A percentile compares a stretch with the other conserved stretches of the same genome.
These are phyloP conservation scores for Salvelinus fontinalis DNA, from an alignment of 2,113 vertebrate species.

Conservation along the genomic window DNA sequence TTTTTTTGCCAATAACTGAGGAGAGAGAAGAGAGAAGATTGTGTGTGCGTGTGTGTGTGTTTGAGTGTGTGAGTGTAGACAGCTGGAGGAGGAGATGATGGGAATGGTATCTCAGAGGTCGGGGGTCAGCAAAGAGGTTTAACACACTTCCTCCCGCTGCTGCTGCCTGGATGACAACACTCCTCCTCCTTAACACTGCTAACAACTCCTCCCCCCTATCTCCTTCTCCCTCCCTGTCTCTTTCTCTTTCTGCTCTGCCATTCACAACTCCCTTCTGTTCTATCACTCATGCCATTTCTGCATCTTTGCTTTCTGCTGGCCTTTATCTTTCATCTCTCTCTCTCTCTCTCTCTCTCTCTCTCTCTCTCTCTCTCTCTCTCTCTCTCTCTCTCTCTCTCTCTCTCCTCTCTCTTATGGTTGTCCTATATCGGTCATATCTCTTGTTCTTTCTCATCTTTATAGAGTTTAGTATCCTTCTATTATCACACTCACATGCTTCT, in stretches of 20 bases:
- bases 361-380: background rate
- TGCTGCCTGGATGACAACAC: slow-evolving; percentile 66
- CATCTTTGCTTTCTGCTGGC: background rate
- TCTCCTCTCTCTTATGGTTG: background rate
- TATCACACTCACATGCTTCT: background rate
- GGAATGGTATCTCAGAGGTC: slow-evolving; percentile 43
- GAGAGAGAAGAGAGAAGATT: background rate
- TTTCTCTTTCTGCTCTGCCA: background rate
- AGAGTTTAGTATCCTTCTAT: background rate
- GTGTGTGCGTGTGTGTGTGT: background rate
- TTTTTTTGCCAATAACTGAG: background rate
- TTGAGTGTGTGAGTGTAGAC: too few relatives aligned
- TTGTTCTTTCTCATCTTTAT: too few relatives aligned
- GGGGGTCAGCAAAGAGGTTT: slow-evolving; percentile 67
- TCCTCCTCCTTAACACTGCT: slow-evolving; percentile 51
- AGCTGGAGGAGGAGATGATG: too few relatives aligned
- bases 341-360: background rate
- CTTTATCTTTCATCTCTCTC: background rate
- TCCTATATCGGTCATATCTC: background rate
- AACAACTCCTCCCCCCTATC: background rate
- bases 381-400: background rate
- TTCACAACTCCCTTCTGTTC: background rate
- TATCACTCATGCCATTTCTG: background rate
- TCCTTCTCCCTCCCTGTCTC: background rate
- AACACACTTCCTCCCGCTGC: slow-evolving; percentile 74